A percentile compares a stretch with the other conserved stretches of the same genome.
phyloP scores from a whole-genome alignment of 2,888 invertebrate species.

The Ophonus ardosiacus region DNA sequence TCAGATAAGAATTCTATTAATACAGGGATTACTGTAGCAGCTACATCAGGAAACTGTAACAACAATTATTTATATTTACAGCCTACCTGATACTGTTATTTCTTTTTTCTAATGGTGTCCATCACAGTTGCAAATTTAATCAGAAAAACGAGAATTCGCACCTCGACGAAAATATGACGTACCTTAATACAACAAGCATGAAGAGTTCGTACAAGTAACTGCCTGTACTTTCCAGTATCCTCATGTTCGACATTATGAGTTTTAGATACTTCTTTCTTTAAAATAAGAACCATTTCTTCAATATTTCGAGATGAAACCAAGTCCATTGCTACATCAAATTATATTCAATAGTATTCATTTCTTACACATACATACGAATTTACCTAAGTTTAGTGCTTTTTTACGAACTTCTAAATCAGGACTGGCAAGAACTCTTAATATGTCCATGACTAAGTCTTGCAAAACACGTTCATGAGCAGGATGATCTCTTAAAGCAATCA shows the following conservation, averaged over 20 bases:
- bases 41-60: constrained; percentile 92
- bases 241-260: constrained; percentile 94
- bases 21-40: constrained; percentile 94
- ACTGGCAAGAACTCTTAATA: constrained; percentile 92
- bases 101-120: too few species aligned
- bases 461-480: constrained; percentile 91
- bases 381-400: constrained; percentile 87
- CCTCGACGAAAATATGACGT: neutral
- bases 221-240: constrained; percentile 96
- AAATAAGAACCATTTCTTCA: constrained; percentile 94
- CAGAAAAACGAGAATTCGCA: too few species aligned
- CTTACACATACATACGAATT: constrained; percentile 8
- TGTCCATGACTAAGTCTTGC: constrained; percentile 97
- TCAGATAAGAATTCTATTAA: constrained; percentile 95
- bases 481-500: constrained; percentile 91
- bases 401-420: constrained; percentile 96
- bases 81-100: neutral
- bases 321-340: constrained; percentile 84
- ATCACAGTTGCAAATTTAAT: too few species aligned
- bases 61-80: constrained; percentile 43
- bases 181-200: constrained; percentile 95
- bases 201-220: constrained; percentile 95
- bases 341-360: neutral
- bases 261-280: constrained; percentile 95
- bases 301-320: constrained; percentile 94